Conservation (phyloP, 2,888 invertebrate genomes). For the Ornithoptera priamus region DNA sequence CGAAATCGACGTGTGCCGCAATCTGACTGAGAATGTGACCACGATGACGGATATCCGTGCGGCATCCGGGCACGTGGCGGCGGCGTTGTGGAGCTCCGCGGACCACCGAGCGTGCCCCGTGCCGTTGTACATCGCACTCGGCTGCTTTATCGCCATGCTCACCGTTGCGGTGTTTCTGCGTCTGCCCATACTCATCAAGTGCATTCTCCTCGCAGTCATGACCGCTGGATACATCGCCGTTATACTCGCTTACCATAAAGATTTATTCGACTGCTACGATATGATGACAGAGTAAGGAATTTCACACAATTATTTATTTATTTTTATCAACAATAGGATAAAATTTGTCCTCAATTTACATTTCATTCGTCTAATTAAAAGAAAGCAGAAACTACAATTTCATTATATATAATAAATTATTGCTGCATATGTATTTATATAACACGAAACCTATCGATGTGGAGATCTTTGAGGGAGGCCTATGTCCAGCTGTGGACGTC, state of each 20-base stretch:
- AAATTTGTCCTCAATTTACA: no score
- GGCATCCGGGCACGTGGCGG: slow-evolving; percentile 52
- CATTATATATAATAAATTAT: no score
- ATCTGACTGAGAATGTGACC: slow-evolving; percentile 70
- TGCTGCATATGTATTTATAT: no score
- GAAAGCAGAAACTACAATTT: no score
- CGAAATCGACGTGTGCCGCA: slow-evolving; percentile 64
- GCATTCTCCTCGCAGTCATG: slow-evolving; percentile 87
- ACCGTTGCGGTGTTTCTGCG: slow-evolving; percentile 91
- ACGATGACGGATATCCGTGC: slow-evolving; percentile 75
- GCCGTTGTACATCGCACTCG: slow-evolving; percentile 92
- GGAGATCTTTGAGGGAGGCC: no score
- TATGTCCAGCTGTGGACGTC: no score
- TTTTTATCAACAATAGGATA: no score
- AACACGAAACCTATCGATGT: no score
- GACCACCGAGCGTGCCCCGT: slow-evolving; percentile 90
- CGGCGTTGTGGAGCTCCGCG: slow-evolving; percentile 65
- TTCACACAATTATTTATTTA: no score
- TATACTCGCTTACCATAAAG: slow-evolving; percentile 89
- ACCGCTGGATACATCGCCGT: slow-evolving; percentile 89
- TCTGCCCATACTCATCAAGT: slow-evolving; percentile 90
- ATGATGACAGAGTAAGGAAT: slow-evolving; percentile 84
- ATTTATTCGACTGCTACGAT: slow-evolving; percentile 91
- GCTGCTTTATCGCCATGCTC: slow-evolving; percentile 90
- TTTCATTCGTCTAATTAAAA: no score